phyloP scores from a whole-genome alignment of 2,888 invertebrate genomes.

The Timandra comae region DNA sequence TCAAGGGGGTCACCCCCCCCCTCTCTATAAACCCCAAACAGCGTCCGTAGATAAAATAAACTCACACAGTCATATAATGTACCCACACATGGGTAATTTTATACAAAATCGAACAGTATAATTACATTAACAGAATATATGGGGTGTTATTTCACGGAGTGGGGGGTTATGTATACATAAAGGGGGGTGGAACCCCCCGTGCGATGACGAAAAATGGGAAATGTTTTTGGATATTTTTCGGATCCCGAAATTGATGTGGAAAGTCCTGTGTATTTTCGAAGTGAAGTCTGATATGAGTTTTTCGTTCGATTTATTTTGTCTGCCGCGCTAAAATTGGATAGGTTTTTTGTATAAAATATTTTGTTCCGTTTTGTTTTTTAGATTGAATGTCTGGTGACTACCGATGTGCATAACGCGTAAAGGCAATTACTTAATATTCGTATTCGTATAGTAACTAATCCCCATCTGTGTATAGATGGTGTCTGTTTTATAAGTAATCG shows the following conservation, averaged over 20 bases:
- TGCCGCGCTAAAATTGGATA: no score
- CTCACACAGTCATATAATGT: slow-evolving; percentile 31
- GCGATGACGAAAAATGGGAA: slow-evolving; percentile 39
- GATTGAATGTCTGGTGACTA: no score
- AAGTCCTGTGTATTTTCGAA: no score
- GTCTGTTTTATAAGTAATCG: no score
- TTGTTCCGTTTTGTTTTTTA: no score
- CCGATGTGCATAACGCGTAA: no score
- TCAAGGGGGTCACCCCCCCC: slow-evolving; percentile 35
- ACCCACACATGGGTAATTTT: slow-evolving; percentile 36
- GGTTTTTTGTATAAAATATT: no score
- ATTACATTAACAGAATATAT: slow-evolving; percentile 61
- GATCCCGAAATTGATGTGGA: slow-evolving; percentile 28
- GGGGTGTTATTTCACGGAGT: slow-evolving; percentile 16
- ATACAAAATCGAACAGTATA: slow-evolving; percentile 65
- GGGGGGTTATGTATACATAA: slow-evolving; percentile 20
- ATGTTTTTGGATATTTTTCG: slow-evolving; percentile 43
- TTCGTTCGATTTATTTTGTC: no score
- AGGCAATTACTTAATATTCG: no score
- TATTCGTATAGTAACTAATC: no score
- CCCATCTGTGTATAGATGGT: no score
- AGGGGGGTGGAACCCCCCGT: slow-evolving; percentile 24
- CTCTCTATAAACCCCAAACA: slow-evolving; percentile 63
- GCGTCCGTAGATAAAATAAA: slow-evolving; percentile 57
- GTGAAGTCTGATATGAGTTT: no score